These are phyloP conservation scores for Numenius arquata DNA, from an alignment of 2,113 vertebrate genomes.

Conservation along the genomic window DNA sequence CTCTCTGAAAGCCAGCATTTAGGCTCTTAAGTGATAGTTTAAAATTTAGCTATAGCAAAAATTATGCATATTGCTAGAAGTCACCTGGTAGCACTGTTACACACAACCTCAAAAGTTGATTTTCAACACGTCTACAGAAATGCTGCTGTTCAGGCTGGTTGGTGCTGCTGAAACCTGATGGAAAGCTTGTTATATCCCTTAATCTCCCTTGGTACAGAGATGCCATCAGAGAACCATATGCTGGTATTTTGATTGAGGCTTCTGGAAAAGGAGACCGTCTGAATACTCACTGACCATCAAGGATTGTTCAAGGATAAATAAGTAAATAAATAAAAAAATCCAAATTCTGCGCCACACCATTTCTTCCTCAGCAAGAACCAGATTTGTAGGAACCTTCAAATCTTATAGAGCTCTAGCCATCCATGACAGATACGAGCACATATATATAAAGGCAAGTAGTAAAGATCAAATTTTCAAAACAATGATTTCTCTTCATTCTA, in stretches of 20 bases:
- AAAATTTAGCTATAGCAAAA: neutral
- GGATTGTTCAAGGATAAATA: neutral
- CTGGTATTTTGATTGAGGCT: neutral
- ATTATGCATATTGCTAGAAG: neutral
- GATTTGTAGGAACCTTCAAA: neutral
- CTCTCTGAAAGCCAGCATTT: neutral
- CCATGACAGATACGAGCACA: neutral
- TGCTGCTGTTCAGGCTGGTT: constrained; percentile 10
- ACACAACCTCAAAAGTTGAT: neutral
- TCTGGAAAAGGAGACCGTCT: neutral
- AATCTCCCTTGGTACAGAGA: constrained; percentile 6
- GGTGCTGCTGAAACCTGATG: neutral
- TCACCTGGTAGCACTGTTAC: neutral
- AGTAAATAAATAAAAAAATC: neutral
- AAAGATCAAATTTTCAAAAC: neutral
- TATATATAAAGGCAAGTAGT: neutral
- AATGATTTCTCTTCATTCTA: neutral
- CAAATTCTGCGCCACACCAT: neutral
- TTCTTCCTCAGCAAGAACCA: neutral
- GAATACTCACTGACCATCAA: neutral
- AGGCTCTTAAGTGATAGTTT: neutral
- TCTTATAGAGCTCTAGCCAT: neutral
- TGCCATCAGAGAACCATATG: neutral
- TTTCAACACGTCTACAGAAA: neutral
- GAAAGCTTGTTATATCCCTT: neutral